A percentile compares a stretch with the other conserved stretches of the same genome.
Conservation (phyloP, 2,797 vertebrate species). For the Sparus aurata region DNA sequence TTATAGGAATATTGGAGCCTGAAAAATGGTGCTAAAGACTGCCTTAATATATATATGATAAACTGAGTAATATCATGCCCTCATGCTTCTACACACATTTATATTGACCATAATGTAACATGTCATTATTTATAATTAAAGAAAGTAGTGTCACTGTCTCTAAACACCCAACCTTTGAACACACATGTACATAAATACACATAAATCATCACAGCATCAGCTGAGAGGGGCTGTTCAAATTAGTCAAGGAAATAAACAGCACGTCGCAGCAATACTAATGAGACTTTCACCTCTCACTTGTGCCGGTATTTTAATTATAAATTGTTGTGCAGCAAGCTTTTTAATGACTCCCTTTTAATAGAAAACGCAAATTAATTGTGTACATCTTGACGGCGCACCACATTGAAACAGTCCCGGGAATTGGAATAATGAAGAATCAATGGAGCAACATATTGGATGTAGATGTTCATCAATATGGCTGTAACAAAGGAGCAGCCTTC, state of each 20-base stretch:
- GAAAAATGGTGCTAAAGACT: too few species aligned
- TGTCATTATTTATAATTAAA: conserved; percentile 36
- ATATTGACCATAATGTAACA: conserved; percentile 18
- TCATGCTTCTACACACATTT: conserved; percentile 11
- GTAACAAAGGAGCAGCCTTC: conserved; percentile 42
- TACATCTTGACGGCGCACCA: conserved; percentile 63
- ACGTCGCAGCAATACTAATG: conserved; percentile 78
- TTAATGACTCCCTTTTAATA: conserved; percentile 85
- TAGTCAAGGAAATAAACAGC: conserved; percentile 76
- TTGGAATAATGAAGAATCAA: conserved; percentile 86
- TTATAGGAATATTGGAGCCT: neutral
- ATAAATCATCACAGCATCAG: conserved; percentile 52
- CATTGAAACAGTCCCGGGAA: conserved; percentile 73
- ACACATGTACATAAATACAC: conserved; percentile 15
- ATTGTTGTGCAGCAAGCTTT: conserved; percentile 76
- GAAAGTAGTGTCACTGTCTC: conserved; percentile 12
- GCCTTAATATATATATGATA: neutral
- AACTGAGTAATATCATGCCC: neutral
- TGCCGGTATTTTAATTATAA: conserved; percentile 83
- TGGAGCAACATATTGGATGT: conserved; percentile 86
- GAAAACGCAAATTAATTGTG: conserved; percentile 81
- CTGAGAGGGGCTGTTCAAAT: conserved; percentile 66
- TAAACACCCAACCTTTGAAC: conserved; percentile 47
- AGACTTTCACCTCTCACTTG: conserved; percentile 67
- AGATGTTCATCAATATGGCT: conserved; percentile 80